These are phyloP conservation scores for Micrastur ruficollis DNA, from an alignment of 2,797 vertebrate genomes.

Conservation along the genomic window DNA sequence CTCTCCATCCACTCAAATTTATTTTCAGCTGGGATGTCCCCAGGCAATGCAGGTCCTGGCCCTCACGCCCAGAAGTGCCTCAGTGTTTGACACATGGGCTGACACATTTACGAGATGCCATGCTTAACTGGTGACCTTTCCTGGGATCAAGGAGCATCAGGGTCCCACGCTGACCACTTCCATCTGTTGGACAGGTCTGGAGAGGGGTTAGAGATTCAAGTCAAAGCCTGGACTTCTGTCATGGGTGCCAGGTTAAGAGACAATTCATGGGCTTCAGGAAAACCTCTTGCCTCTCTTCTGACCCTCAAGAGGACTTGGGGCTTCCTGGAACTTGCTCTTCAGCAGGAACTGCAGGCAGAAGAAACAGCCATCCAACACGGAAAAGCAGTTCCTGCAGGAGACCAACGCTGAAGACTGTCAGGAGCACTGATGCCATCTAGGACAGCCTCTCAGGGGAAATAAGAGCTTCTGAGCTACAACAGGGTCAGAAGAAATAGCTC, in stretches of 20 bases:
- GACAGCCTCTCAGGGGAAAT: background rate
- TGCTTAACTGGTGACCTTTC: background rate
- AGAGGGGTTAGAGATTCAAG: background rate
- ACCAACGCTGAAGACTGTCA: background rate
- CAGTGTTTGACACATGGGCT: background rate
- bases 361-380: background rate
- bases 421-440: background rate
- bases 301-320: background rate
- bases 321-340: background rate
- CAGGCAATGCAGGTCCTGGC: background rate
- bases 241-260: background rate
- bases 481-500: background rate
- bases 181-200: background rate
- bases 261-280: background rate
- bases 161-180: background rate
- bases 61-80: background rate
- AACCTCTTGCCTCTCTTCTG: background rate
- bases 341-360: background rate
- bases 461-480: background rate
- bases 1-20: background rate
- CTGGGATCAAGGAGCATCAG: background rate
- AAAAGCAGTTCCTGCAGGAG: background rate
- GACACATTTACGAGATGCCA: background rate
- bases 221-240: background rate
- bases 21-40: background rate